phyloP scores from a whole-genome alignment of 2,888 invertebrate genomes.

The Hydroisotoma schaefferi region DNA sequence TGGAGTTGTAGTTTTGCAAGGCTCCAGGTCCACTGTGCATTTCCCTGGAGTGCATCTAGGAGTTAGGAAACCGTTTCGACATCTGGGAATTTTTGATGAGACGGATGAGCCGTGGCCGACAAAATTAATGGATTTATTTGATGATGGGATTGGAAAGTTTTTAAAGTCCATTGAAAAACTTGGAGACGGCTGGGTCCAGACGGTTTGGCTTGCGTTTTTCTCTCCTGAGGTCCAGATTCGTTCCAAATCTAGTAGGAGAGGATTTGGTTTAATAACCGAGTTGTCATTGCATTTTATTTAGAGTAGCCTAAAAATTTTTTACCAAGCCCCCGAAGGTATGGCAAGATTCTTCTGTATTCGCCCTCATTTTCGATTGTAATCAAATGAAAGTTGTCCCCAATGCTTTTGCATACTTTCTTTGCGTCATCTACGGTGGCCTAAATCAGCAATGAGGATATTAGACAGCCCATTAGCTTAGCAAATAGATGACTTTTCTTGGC shows the following conservation, averaged over 20 bases:
- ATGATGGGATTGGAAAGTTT: slow-evolving; percentile 8
- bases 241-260: neutral
- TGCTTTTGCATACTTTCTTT: slow-evolving; percentile 16
- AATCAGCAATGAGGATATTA: neutral
- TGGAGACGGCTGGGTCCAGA: slow-evolving; percentile 9
- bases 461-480: neutral
- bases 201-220: neutral
- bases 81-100: slow-evolving; percentile 6
- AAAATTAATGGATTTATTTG: too few relatives aligned
- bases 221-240: slow-evolving; percentile 25
- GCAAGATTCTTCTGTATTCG: slow-evolving; percentile 14
- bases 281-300: neutral
- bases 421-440: slow-evolving; percentile 18
- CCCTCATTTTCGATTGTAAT: slow-evolving; percentile 17
- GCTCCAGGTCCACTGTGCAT: slow-evolving; percentile 20
- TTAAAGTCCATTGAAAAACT: neutral
- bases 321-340: slow-evolving; percentile 14
- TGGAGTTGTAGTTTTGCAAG: slow-evolving; percentile 23
- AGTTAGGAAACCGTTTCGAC: slow-evolving; percentile 17
- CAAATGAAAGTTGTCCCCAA: slow-evolving; percentile 22
- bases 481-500: neutral
- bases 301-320: neutral
- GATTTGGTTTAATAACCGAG: neutral
- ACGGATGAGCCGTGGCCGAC: too few relatives aligned
- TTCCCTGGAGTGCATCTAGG: slow-evolving; percentile 24